These are phyloP conservation scores for Chironomus tentans DNA, from an alignment of 2,888 invertebrate species.

Conservation along the genomic window DNA sequence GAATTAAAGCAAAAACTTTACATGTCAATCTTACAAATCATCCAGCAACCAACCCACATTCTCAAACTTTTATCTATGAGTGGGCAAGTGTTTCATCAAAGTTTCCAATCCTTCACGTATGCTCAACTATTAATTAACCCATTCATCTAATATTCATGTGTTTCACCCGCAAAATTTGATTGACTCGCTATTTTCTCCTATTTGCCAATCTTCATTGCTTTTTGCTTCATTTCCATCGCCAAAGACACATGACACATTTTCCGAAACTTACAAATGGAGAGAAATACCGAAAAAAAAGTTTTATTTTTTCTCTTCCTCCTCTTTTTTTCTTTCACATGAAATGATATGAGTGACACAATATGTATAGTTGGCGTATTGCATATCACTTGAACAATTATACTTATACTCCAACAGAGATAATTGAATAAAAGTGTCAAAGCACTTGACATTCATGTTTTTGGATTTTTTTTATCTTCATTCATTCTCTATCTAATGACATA, in stretches of 20 bases:
- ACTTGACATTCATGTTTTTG: conserved; percentile 21
- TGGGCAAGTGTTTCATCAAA: too few relatives aligned
- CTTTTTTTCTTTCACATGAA: neutral
- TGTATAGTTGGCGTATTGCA: neutral
- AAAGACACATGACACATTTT: conserved; percentile 12
- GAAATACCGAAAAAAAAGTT: neutral
- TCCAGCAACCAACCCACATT: too few relatives aligned
- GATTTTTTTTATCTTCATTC: neutral
- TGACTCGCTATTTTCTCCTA: conserved; percentile 6
- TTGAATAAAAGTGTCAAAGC: conserved; percentile 27
- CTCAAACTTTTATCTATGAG: too few relatives aligned
- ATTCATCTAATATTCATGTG: conserved; percentile 19
- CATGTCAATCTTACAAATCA: too few relatives aligned
- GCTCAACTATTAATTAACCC: conserved; percentile 18
- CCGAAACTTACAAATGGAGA: neutral
- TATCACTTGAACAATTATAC: conserved; percentile 21
- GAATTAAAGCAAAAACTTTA: too few relatives aligned
- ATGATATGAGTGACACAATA: neutral
- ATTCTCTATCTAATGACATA: neutral
- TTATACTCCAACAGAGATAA: conserved; percentile 11
- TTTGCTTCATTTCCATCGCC: neutral
- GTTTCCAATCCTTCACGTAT: too few relatives aligned
- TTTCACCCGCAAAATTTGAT: conserved; percentile 7
- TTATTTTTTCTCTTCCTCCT: neutral
- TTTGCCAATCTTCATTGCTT: neutral